Evolutionary conservation across 2,113 vertebrate species (phyloP).

Genomic region (Periophthalmodon schlosseri): DNA sequence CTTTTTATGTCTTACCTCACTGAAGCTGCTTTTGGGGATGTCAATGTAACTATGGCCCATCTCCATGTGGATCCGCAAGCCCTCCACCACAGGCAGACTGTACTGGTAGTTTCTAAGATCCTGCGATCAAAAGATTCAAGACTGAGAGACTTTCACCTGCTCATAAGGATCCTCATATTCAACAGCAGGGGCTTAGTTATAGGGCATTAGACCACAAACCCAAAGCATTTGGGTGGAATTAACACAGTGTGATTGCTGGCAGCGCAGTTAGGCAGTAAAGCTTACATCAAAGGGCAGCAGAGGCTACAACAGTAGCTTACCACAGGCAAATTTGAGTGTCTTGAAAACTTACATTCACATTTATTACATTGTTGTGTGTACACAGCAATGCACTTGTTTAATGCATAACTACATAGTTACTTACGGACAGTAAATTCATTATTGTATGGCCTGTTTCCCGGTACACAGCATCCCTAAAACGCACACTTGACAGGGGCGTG

Average conservation of each 20-base stretch:
- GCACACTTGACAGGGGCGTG: conserved; percentile 80
- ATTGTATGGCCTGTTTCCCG: conserved; percentile 92
- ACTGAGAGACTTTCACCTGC: too few species aligned
- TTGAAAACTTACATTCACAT: too few species aligned
- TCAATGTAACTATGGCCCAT: conserved; percentile 93
- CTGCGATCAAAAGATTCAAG: conserved; percentile 57
- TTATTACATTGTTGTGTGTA: neutral
- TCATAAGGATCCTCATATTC: neutral
- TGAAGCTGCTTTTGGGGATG: conserved; percentile 86
- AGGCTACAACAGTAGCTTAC: too few species aligned
- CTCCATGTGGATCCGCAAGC: conserved; percentile 91
- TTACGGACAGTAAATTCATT: conserved; percentile 93
- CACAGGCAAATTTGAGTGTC: too few species aligned
- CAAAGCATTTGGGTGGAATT: too few species aligned
- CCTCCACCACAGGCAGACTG: conserved; percentile 86
- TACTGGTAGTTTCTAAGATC: conserved; percentile 95
- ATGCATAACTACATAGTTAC: conserved; percentile 55
- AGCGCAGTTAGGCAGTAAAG: too few species aligned
- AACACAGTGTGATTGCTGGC: too few species aligned
- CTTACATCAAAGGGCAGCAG: too few species aligned
- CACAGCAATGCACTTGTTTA: neutral
- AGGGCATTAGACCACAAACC: too few species aligned
- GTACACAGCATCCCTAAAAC: conserved; percentile 86
- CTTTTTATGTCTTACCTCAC: conserved; percentile 77
- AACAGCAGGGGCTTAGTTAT: neutral